Evolutionary conservation across 1,140 invertebrate genomes (phyloP), one percentile per base, ranked within the genome.

Genomic region (Leptonema lineaticorne): DNA sequence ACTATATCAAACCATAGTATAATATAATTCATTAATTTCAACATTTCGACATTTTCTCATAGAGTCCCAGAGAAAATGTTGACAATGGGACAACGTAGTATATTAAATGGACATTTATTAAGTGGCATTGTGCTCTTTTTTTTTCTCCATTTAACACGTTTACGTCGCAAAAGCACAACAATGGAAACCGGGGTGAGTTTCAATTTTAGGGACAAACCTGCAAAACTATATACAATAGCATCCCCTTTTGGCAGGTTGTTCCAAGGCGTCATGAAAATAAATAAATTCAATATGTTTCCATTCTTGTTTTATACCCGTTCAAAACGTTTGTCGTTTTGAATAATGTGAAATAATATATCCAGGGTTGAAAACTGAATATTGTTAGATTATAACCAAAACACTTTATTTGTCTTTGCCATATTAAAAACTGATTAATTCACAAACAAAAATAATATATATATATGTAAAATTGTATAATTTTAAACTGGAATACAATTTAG

Each of bases 31-130:
- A n/a, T n/a, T n/a, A n/a, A n/a, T n/a, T n/a, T n/a, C n/a, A n/a
- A n/a, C n/a, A n/a, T n/a, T n/a, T n/a, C n/a, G n/a, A n/a, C n/a
- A 2, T 41, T 41, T 41, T 11, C 37, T 41, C 37, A 41, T 14
- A 41, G 37, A 16, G 37, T 14, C 37, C 37, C 37, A 59, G 26
- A 16, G 45, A 58, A 29, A 6, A 7, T 29, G 7, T 24, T 8
- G 20, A 64, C 46, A 64, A 64, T 27, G 7, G 20, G 24, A n/a
- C 18, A 26, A 16, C 29, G 62, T n/a, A 64, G 45, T 64, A 46
- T 64, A 64, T 64, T 64, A 64, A 64, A 64, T 64, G 45, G 62
- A 64, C 62, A 64, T 64, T 64, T 64, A n/a, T n/a, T n/a, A n/a
- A 46, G 62, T 45, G 46, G 45, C 62, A 50, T 64, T 64, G 62